A percentile compares a stretch with the other conserved stretches of the same genome.
Evolutionary conservation across 2,113 vertebrate species (phyloP).

Genomic region (Tachuris rubrigastra): DNA sequence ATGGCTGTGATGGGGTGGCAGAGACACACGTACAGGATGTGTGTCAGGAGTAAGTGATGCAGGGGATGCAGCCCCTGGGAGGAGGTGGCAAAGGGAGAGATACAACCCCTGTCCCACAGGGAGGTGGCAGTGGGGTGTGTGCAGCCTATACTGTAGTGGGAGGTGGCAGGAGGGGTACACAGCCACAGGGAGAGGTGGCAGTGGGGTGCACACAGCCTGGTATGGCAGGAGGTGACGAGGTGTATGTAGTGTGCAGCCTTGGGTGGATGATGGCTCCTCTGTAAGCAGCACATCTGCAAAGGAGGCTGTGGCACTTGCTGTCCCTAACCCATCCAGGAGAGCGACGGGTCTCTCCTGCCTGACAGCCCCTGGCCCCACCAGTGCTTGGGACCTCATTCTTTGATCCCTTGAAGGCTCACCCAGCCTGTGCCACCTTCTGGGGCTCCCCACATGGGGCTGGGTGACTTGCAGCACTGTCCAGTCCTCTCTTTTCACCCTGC

Average conservation of each 20-base stretch:
- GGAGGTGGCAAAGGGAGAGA: not conserved
- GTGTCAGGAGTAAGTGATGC: not conserved
- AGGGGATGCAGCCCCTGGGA: fast-evolving
- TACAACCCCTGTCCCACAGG: fast-evolving
- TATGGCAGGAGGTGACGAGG: not conserved
- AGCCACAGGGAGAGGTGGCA: not conserved
- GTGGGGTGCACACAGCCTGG: not conserved
- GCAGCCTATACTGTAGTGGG: not conserved
- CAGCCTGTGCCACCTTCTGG: not conserved
- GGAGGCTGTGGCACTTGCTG: not conserved
- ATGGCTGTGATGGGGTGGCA: not conserved
- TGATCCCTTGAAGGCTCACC: not conserved
- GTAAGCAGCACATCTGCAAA: not conserved
- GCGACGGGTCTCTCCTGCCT: fast-evolving
- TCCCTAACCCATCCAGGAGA: not conserved
- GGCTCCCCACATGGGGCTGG: fast-evolving
- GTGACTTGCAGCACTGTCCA: not conserved
- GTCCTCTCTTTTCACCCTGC: not conserved
- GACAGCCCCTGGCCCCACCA: not conserved
- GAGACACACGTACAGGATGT: not conserved
- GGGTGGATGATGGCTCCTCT: not conserved
- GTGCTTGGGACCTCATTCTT: fast-evolving
- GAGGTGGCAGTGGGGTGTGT: not conserved
- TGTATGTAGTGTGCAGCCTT: not conserved
- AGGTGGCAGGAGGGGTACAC: not conserved